Percentiles rank a stretch among this genome's conserved stretches.
Conservation (phyloP, 2,113 vertebrate genomes). For the Psettodes erumei region DNA sequence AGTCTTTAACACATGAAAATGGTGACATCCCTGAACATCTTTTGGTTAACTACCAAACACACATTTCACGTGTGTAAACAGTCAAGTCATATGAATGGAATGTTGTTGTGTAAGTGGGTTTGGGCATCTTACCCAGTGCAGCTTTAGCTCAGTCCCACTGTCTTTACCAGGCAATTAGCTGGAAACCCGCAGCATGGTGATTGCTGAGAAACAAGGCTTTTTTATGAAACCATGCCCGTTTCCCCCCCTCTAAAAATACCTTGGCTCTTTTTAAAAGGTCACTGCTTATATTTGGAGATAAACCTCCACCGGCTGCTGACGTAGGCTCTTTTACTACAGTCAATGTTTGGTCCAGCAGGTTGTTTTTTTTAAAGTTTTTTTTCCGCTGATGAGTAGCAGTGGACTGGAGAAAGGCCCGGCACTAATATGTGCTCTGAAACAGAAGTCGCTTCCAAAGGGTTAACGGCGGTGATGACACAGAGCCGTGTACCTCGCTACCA, state of each 20-base stretch:
- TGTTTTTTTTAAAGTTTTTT: conserved; percentile 58
- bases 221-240: not conserved
- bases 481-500: conserved; percentile 7
- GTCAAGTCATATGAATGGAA: not conserved
- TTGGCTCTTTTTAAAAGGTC: conserved; percentile 18
- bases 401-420: not conserved
- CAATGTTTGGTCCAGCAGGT: conserved; percentile 36
- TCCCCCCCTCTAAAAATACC: conserved; percentile 54
- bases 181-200: not conserved
- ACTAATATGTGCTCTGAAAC: not conserved
- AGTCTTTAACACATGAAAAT: no score
- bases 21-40: no score
- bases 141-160: not conserved
- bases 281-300: conserved; percentile 46
- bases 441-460: conserved; percentile 22
- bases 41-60: not conserved
- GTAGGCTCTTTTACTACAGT: conserved; percentile 44
- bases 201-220: conserved; percentile 12
- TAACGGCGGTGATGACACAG: conserved; percentile 6
- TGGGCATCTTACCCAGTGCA: not conserved
- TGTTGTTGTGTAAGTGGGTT: not conserved
- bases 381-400: conserved; percentile 46
- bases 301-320: conserved; percentile 24
- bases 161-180: not conserved
- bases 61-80: not conserved